Evolutionary conservation across 2,888 invertebrate genomes (phyloP).

Genomic region (Morpho helenor): DNA sequence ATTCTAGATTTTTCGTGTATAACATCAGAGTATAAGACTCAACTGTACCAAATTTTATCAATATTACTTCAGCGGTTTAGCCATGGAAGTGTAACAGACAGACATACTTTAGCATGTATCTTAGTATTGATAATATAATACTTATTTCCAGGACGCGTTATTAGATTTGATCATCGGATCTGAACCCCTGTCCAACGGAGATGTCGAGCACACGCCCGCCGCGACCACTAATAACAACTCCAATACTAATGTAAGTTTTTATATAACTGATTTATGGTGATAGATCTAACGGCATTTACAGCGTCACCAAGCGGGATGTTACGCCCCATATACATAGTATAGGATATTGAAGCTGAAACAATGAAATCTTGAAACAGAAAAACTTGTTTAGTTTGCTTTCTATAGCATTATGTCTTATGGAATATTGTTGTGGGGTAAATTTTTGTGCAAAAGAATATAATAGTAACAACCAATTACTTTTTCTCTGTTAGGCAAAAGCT

Average conservation of each 20-base stretch:
- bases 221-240: conserved; percentile 46
- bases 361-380: no score
- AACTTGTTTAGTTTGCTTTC: no score
- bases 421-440: no score
- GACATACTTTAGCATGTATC: no score
- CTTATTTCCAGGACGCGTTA: conserved; percentile 84
- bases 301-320: background rate
- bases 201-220: conserved; percentile 57
- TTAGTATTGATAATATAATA: background rate
- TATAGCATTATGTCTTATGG: no score
- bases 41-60: no score
- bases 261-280: background rate
- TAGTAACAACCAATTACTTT: no score
- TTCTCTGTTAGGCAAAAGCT: no score
- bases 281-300: background rate
- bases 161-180: conserved; percentile 91
- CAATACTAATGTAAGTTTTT: conserved; percentile 44
- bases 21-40: no score
- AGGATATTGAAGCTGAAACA: no score
- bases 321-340: background rate
- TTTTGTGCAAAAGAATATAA: no score
- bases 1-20: no score
- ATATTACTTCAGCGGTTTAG: background rate
- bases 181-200: conserved; percentile 78
- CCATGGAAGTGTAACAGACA: background rate